These are phyloP conservation scores for Nesospiza acunhae DNA, from an alignment of 2,113 vertebrate species.

Conservation along the genomic window DNA sequence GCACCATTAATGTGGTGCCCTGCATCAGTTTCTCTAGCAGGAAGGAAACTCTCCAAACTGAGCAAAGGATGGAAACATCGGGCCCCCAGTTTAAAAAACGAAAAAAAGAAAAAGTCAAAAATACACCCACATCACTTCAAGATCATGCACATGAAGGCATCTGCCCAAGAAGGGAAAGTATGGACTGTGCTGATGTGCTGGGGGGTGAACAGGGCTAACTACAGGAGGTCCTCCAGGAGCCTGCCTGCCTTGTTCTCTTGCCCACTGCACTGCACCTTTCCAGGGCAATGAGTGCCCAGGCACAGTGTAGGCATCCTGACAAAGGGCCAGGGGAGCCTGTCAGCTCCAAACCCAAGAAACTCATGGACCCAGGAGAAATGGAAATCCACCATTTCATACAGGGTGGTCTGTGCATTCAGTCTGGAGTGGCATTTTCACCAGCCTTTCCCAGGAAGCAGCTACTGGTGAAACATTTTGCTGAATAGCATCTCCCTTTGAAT, in stretches of 20 bases:
- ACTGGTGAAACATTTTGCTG: background rate
- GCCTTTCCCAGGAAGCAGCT: background rate
- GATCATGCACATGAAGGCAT: background rate
- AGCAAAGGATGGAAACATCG: background rate
- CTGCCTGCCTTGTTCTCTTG: background rate
- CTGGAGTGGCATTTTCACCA: background rate
- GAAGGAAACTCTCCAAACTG: background rate
- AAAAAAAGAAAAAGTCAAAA: background rate
- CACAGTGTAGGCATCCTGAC: rapidly evolving
- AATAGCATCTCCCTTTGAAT: background rate
- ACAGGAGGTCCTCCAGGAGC: background rate
- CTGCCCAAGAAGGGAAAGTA: background rate
- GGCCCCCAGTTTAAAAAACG: background rate
- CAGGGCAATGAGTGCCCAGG: background rate
- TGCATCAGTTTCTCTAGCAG: background rate
- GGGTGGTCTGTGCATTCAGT: background rate
- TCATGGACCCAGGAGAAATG: background rate
- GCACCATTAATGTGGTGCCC: background rate
- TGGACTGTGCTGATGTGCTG: no score
- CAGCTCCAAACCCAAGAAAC: background rate
- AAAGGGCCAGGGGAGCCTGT: background rate
- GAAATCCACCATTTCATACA: background rate
- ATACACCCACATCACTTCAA: background rate
- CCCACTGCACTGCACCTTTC: background rate
- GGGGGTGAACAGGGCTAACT: background rate